Base-by-base conservation (phyloP, 2,797 vertebrate genomes). In the Anguilla megastoma region DNA sequence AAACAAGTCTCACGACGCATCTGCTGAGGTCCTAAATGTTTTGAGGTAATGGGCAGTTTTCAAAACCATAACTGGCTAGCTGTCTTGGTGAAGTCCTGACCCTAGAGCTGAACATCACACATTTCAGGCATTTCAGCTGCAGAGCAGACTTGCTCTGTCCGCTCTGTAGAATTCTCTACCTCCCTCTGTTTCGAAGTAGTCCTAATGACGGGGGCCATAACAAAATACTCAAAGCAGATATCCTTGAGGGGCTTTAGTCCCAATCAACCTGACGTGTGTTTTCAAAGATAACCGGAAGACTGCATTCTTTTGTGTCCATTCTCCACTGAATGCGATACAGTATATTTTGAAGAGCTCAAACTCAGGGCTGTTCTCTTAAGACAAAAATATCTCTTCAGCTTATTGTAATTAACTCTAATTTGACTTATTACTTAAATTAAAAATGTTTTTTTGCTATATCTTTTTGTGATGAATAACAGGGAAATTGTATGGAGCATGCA, bases 61-160 rank as follows among this genome's bases (percentile, higher is more conserved):
- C 21, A 56, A 84, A 52, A 84, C 27, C 63, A 54, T 50, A 79
- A 54, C 27, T 12, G 36, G 33, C 69, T 27, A 12, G 33, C n/a
- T 5, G 12, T 14, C 45, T 14, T n/a, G 21, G 16, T 30, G 85
- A 58, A 18, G 24, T 86, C 27, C 9, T 14, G 24, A 24, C 21
- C 30, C 27, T 33, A 14, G 36, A 48, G 63, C 58, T 48, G 88
- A 56, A 90, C 87, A 86, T 30, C 16, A n/a, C 89, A 86, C 91
- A 91, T 79, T 86, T 63, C 56, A 88, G 71, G 48, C 9, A 36
- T 79, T 41, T 79, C 33, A 79, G 33, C 74, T 36, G 30, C 33
- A 36, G 14, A 74, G n/a, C 69, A 74, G 69, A n/a, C 27, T 14
- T 0, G 30, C 63, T 16, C 33, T 16, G 10, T 16, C 30, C 74